Percentiles rank a stretch among this genome's conserved stretches.
Conservation (phyloP, 2,113 vertebrate species). For the Semicossyphus pulcher region DNA sequence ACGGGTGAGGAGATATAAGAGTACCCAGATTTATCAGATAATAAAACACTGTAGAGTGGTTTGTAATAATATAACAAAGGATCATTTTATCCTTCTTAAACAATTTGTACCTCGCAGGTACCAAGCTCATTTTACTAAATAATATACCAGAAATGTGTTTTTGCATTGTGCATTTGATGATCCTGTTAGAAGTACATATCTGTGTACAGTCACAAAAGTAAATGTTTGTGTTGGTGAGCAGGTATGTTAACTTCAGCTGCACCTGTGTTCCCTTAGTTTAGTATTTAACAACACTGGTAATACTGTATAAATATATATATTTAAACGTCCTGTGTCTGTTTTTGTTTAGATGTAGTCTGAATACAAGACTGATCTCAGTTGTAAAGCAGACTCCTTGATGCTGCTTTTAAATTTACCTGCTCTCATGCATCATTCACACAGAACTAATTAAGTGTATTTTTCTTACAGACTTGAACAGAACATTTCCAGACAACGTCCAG, state of each 20-base stretch:
- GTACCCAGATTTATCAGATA: neutral
- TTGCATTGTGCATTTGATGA: neutral
- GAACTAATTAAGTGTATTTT: neutral
- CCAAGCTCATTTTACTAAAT: neutral
- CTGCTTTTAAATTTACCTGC: neutral
- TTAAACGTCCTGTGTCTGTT: too few species aligned
- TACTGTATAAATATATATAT: too few species aligned
- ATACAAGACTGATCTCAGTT: neutral
- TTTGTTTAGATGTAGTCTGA: neutral
- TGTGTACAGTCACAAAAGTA: too few species aligned
- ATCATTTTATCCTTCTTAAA: neutral
- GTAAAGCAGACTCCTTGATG: neutral
- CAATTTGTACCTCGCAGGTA: neutral
- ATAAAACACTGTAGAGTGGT: neutral
- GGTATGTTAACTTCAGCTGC: too few species aligned
- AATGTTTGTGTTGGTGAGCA: too few species aligned
- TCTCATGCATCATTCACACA: neutral
- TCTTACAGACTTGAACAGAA: slow-evolving; percentile 93
- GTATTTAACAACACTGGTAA: too few species aligned
- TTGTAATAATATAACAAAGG: neutral
- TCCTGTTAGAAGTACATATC: neutral
- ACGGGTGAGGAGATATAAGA: neutral
- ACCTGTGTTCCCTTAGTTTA: too few species aligned
- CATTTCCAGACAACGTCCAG: slow-evolving; percentile 96
- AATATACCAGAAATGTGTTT: neutral